These are phyloP conservation scores for Glyptemys insculpta DNA, from an alignment of 2,797 vertebrate genomes.

Conservation along the genomic window DNA sequence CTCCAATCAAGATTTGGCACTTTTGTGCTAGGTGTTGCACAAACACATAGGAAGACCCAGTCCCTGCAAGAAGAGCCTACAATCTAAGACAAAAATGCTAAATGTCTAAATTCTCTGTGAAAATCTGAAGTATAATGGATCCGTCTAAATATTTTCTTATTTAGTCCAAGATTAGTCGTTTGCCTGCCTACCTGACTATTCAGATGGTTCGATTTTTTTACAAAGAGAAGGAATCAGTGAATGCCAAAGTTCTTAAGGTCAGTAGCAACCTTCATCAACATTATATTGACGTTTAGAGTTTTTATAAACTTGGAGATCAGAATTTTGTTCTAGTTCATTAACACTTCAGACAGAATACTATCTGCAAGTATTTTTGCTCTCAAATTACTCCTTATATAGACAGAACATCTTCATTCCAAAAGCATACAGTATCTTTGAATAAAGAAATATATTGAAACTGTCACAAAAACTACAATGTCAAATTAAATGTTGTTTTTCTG, in stretches of 20 bases:
- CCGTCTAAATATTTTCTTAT: conserved; percentile 34
- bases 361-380: not conserved
- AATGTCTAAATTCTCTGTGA: not conserved
- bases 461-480: not conserved
- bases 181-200: conserved; percentile 96
- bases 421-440: not conserved
- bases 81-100: not conserved
- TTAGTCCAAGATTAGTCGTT: conserved; percentile 96
- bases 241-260: conserved; percentile 99
- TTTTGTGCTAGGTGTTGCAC: not conserved
- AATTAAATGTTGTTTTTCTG: not conserved
- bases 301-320: not conserved
- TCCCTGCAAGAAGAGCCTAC: not conserved
- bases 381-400: not conserved
- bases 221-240: conserved; percentile 99
- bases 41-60: not conserved
- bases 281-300: not conserved
- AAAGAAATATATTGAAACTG: not conserved
- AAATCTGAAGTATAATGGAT: conserved; percentile 21
- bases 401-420: not conserved
- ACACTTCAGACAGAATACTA: not conserved
- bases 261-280: conserved; percentile 52
- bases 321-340: not conserved
- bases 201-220: conserved; percentile 99
- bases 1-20: not conserved